Conservation (phyloP, 2,888 invertebrate genomes). For the Pantelozetes paolii region DNA sequence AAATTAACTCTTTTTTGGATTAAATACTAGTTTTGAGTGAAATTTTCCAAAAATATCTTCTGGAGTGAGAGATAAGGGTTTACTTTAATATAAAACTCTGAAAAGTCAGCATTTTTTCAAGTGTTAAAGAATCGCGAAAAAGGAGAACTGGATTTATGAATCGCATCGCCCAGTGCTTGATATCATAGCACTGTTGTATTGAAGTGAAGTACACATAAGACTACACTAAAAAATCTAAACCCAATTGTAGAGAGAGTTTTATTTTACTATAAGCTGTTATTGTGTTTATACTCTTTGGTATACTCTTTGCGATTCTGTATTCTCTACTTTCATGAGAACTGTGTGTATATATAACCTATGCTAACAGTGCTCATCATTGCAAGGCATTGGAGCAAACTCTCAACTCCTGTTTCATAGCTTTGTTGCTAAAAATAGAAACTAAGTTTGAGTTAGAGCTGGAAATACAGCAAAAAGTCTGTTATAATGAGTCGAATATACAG, state of each 20-base stretch:
- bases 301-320: neutral
- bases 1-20: neutral
- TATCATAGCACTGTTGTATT: neutral
- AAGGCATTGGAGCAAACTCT: conserved; percentile 22
- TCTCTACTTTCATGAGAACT: neutral
- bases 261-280: neutral
- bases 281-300: too few relatives aligned
- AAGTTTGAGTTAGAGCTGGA: neutral
- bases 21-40: neutral
- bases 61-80: neutral
- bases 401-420: conserved; percentile 30
- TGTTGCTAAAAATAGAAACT: conserved; percentile 33
- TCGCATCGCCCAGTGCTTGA: neutral
- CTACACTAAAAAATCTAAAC: neutral
- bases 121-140: neutral
- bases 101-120: neutral
- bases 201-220: neutral
- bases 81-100: neutral
- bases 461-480: conserved; percentile 20
- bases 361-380: neutral
- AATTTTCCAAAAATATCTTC: neutral
- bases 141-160: neutral
- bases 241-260: neutral
- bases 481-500: conserved; percentile 16
- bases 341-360: neutral